Base-by-base conservation (phyloP, 2,888 invertebrate species). In the Chesias legatella region DNA sequence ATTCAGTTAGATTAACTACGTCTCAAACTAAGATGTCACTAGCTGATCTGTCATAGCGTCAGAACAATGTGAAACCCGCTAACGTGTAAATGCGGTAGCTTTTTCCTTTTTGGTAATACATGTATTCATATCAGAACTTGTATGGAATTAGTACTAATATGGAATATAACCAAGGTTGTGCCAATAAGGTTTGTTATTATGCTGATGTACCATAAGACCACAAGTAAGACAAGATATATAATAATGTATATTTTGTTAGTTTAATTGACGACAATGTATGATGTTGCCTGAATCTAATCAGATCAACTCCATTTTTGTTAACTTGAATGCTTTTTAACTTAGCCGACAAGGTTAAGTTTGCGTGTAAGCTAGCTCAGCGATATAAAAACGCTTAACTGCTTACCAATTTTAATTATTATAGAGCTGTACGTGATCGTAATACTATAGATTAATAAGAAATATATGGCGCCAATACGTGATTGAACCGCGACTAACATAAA, bases 381-480 rank as follows among this genome's bases (percentile, higher is more conserved):
- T 34, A 41, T 34, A 34, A 13, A 23, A 35, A 6, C 23, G 27
- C 23, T 32, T 42, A 35, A 22, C 31, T 31, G 4, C 26, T 6
- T 10, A 33, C 28, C 26, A 5, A 22, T 1, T 26, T 17, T 9
- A 28, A 21, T 35, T 20, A 26, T 34, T 36, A 28, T 9, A 27
- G 35, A n/a, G 32, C 6, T 24, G 27, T 42, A 36, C 32, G 42
- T 42, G 42, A 17, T 42, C 11, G 1, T 29, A 36, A 11, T n/a
- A 13, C 11, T 9, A 26, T 10, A 17, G 13, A 17, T 10, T 26
- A 26, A 6, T 10, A 8, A 26, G 9, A 6, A 9, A 1, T 26
- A 10, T 10, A 17, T 33, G 39, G 33, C 48, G 32, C 37, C 28
- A 27, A 23, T 23, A 52, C 54, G 51, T 52, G 54, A 49, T 48